phyloP scores from a whole-genome alignment of 2,797 vertebrate species.

The Amblyraja radiata region DNA sequence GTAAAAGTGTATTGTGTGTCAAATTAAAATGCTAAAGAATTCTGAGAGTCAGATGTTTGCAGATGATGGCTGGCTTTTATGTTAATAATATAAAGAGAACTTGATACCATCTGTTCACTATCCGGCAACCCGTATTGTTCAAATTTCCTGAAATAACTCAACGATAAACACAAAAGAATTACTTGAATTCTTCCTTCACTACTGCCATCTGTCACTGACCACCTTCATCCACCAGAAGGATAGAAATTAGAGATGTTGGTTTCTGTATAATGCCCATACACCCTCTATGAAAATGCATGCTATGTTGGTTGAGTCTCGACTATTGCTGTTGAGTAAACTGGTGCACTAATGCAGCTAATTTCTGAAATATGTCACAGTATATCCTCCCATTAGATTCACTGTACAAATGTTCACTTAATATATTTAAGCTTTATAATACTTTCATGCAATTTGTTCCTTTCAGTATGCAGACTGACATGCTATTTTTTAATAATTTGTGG shows the following conservation, averaged over 20 bases:
- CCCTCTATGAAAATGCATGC: neutral
- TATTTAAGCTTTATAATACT: too few species aligned
- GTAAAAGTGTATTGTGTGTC: neutral
- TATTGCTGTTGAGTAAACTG: neutral
- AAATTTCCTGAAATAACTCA: neutral
- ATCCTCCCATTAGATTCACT: too few species aligned
- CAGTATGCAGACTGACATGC: too few species aligned
- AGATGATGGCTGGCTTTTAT: constrained; percentile 2
- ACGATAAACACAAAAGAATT: neutral
- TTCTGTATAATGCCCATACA: neutral
- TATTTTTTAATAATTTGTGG: too few species aligned
- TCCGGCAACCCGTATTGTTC: neutral
- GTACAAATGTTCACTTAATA: too few species aligned
- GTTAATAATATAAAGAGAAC: neutral
- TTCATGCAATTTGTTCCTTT: too few species aligned
- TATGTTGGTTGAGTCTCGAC: neutral
- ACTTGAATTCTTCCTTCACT: neutral
- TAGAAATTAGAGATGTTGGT: neutral
- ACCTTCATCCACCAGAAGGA: neutral
- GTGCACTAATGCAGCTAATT: neutral
- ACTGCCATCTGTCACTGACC: neutral
- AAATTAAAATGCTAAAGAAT: neutral
- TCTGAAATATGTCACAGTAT: too few species aligned
- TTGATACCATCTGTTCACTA: neutral
- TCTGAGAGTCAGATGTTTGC: neutral